A percentile compares a stretch with the other conserved stretches of the same genome.
phyloP scores from a whole-genome alignment of 30 jellyfish, hydroid and myxozoan genomes.

The Aurelia aurita region DNA sequence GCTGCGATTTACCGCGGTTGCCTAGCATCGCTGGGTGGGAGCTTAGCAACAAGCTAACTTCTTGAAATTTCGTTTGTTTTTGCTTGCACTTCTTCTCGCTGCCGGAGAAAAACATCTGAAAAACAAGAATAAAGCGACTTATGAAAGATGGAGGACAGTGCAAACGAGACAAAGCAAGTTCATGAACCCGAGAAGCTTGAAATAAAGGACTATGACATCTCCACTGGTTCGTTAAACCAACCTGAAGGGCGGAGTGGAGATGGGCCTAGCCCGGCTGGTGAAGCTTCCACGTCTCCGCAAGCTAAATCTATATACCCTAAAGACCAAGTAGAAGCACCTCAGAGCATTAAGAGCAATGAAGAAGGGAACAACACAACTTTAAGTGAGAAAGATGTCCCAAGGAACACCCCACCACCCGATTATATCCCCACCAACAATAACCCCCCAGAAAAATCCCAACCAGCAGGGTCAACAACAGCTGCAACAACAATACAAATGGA shows the following conservation, averaged over 20 bases:
- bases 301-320: neutral
- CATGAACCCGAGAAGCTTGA: neutral
- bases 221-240: neutral
- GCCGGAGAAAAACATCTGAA: neutral
- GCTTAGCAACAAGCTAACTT: conserved; percentile 30
- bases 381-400: conserved; percentile 26
- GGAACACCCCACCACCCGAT: conserved; percentile 72
- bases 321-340: no score
- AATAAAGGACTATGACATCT: no score
- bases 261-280: conserved; percentile 27
- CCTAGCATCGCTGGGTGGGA: conserved; percentile 20
- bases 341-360: neutral
- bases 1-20: neutral
- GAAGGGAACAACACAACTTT: neutral
- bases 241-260: neutral
- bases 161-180: neutral
- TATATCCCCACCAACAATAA: conserved; percentile 10
- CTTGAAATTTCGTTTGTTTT: neutral
- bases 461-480: neutral
- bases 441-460: neutral
- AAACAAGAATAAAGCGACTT: neutral
- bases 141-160: neutral
- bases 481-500: neutral
- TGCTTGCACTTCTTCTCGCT: neutral
- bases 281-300: neutral